phyloP scores from a whole-genome alignment of 2,113 vertebrate species.

The Mormoops blainvillei region DNA sequence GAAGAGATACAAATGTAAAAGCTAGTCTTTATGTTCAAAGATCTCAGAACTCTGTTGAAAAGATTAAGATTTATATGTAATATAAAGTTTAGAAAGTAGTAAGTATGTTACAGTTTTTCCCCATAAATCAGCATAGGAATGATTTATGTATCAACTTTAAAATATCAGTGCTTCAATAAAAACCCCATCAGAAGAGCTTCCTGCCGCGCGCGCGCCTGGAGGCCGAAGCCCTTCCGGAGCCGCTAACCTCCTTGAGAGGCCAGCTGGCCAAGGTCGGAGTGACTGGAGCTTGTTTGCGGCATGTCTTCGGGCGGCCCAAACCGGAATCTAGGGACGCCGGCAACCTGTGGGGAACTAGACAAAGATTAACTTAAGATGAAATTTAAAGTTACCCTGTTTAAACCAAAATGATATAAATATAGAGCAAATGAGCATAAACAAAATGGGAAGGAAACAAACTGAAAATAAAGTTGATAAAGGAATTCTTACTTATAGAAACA shows the following conservation, averaged over 20 bases:
- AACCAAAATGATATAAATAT: neutral
- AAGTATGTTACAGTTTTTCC: neutral
- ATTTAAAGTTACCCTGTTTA: slow-evolving; percentile 10
- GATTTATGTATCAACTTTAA: neutral
- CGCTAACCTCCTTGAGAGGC: slow-evolving; percentile 94
- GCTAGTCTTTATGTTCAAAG: neutral
- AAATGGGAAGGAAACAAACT: neutral
- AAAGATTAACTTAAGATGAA: neutral
- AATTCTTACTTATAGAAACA: neutral
- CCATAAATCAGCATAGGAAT: neutral
- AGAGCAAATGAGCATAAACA: neutral
- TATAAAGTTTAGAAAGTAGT: neutral
- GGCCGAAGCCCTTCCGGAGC: neutral
- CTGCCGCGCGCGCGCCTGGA: too few species aligned
- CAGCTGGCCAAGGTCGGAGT: slow-evolving; percentile 94
- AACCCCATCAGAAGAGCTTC: neutral
- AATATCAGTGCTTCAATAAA: too few species aligned
- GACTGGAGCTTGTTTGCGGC: slow-evolving; percentile 91
- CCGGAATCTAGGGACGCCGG: slow-evolving; percentile 91
- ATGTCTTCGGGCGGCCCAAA: slow-evolving; percentile 92
- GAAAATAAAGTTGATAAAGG: neutral
- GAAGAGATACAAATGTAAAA: neutral
- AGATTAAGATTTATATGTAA: neutral
- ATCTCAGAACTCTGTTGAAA: neutral
- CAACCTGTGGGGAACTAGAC: slow-evolving; percentile 92